Evolutionary conservation across 2,113 vertebrate species (phyloP).

Genomic region (Tachycineta bicolor): DNA sequence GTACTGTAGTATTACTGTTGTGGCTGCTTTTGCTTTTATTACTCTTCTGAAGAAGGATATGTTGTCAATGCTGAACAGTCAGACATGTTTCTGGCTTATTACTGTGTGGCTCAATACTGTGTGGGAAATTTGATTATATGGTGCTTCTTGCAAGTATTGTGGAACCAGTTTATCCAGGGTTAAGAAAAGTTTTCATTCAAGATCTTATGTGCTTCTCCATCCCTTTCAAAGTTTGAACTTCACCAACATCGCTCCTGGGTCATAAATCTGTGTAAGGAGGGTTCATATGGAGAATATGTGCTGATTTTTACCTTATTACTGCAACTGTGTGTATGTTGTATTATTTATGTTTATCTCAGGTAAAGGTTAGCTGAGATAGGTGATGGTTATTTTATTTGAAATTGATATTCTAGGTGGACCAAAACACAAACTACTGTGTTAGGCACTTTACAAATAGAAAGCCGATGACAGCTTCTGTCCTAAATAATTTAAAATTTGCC

Average conservation of each 20-base stretch:
- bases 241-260: not conserved
- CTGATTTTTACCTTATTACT: constrained; percentile 5
- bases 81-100: not conserved
- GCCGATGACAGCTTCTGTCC: constrained; percentile 38
- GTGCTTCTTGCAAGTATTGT: not conserved
- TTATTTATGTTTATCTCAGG: constrained; percentile 27
- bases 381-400: constrained; percentile 28
- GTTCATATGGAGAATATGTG: not conserved
- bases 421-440: constrained; percentile 18
- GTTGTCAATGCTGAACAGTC: not conserved
- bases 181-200: not conserved
- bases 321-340: not conserved
- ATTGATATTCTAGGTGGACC: not conserved
- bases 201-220: not conserved
- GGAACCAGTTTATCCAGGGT: not conserved
- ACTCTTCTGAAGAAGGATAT: not conserved
- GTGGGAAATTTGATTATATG: not conserved
- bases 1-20: not conserved
- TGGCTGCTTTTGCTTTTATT: not conserved
- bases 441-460: constrained; percentile 28
- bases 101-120: not conserved
- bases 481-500: constrained; percentile 42
- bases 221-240: not conserved
- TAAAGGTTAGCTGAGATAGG: not conserved
- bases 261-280: not conserved